phyloP scores from a whole-genome alignment of 2,797 vertebrate species.

The Karalla daura region DNA sequence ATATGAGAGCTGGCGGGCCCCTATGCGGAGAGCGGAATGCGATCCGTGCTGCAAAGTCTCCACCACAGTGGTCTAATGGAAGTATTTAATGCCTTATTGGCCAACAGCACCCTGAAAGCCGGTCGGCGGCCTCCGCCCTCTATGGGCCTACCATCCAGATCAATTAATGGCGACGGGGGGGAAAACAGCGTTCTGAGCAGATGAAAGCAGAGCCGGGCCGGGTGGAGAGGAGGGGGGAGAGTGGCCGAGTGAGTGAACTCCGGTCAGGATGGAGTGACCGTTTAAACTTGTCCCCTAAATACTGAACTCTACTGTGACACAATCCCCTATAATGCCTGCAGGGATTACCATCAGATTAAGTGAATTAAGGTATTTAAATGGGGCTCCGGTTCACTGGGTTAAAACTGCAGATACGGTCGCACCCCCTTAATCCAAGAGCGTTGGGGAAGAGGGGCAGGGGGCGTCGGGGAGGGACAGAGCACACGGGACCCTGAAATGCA shows the following conservation, averaged over 20 bases:
- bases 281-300: conserved; percentile 75
- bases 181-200: conserved; percentile 55
- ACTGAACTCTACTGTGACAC: conserved; percentile 72
- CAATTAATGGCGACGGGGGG: conserved; percentile 46
- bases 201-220: conserved; percentile 53
- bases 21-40: conserved; percentile 48
- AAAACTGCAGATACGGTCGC: conserved; percentile 69
- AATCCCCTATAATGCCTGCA: conserved; percentile 73
- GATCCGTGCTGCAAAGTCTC: conserved; percentile 56
- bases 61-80: conserved; percentile 44
- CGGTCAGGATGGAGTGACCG: conserved; percentile 48
- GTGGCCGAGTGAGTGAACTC: conserved; percentile 30
- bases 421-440: conserved; percentile 65
- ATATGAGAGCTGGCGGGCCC: conserved; percentile 50
- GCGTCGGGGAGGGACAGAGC: conserved; percentile 26
- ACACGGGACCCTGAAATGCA: conserved; percentile 52
- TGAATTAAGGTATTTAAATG: conserved; percentile 81
- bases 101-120: conserved; percentile 42
- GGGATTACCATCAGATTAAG: conserved; percentile 83
- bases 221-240: background rate
- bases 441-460: conserved; percentile 30
- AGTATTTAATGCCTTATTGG: conserved; percentile 65
- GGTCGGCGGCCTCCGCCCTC: conserved; percentile 47
- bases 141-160: conserved; percentile 42
- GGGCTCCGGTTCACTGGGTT: conserved; percentile 74